These are phyloP conservation scores for Eucera pruinosa DNA, from an alignment of 2,888 invertebrate genomes.

Conservation along the genomic window DNA sequence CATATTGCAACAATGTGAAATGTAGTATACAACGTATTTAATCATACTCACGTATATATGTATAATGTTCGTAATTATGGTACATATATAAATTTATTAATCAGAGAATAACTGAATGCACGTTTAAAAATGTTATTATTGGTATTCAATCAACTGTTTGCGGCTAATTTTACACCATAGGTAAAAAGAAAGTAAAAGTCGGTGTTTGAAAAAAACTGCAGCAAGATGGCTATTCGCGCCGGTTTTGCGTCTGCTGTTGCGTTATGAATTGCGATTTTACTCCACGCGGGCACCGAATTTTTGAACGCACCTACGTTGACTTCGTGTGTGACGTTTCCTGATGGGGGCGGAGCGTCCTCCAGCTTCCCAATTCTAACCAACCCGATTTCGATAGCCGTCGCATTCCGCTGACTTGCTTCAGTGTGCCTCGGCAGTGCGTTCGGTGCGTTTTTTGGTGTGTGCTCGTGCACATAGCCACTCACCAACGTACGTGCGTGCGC, in stretches of 20 bases:
- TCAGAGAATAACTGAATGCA: not conserved
- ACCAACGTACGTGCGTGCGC: slow-evolving; percentile 55
- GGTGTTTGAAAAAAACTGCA: slow-evolving; percentile 54
- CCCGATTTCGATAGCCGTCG: slow-evolving; percentile 70
- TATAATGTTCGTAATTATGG: not conserved
- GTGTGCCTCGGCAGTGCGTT: slow-evolving; percentile 64
- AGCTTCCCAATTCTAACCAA: slow-evolving; percentile 74
- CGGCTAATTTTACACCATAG: slow-evolving; percentile 34
- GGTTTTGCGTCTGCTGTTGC: slow-evolving; percentile 37
- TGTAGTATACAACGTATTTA: slow-evolving; percentile 11
- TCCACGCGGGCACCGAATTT: slow-evolving; percentile 49
- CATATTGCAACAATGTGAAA: slow-evolving; percentile 17
- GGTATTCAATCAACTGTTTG: slow-evolving; percentile 33
- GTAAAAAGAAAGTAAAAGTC: slow-evolving; percentile 48
- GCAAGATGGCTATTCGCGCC: slow-evolving; percentile 68
- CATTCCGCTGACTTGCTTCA: slow-evolving; percentile 72
- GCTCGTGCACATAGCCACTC: slow-evolving; percentile 58
- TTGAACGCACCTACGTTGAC: slow-evolving; percentile 52
- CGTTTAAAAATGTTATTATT: not conserved
- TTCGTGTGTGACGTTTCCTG: slow-evolving; percentile 57
- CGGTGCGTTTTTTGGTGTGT: slow-evolving; percentile 59
- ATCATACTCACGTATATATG: not conserved
- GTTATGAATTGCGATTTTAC: slow-evolving; percentile 37
- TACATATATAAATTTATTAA: not conserved
- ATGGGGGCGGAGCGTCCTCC: slow-evolving; percentile 74